phyloP scores from a whole-genome alignment of 2,113 vertebrate species.

The Canis aureus region DNA sequence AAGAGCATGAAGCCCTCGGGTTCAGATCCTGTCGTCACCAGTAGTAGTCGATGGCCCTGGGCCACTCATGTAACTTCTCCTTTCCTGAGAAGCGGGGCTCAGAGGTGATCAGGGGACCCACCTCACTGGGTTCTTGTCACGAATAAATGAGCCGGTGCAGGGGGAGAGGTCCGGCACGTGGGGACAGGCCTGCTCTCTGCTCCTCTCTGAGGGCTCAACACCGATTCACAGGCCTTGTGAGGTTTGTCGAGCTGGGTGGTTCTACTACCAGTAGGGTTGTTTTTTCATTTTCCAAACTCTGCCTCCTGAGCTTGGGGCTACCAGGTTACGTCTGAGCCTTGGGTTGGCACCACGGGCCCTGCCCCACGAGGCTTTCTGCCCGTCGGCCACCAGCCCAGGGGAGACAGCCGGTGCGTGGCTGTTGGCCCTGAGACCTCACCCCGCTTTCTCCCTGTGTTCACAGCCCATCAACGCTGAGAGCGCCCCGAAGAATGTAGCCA shows the following conservation, averaged over 20 bases:
- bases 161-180: fast-evolving
- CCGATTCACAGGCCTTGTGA: neutral
- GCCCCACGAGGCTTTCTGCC: neutral
- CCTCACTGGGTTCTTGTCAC: neutral
- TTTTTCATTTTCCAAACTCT: neutral
- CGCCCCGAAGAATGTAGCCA: slow-evolving; percentile 75
- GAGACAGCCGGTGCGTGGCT: neutral
- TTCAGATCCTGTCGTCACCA: neutral
- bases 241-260: neutral
- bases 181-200: neutral
- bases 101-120: neutral
- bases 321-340: neutral
- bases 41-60: neutral
- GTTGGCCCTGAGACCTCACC: neutral
- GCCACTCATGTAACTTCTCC: neutral
- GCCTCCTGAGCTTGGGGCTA: neutral
- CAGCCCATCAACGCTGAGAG: slow-evolving; percentile 75
- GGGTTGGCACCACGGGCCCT: neutral
- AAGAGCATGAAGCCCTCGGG: fast-evolving
- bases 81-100: neutral
- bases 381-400: neutral
- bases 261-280: neutral
- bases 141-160: fast-evolving
- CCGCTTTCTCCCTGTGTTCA: slow-evolving; percentile 31
- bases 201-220: neutral